Conservation (phyloP, 2,888 invertebrate genomes). For the Acronicta psi region DNA sequence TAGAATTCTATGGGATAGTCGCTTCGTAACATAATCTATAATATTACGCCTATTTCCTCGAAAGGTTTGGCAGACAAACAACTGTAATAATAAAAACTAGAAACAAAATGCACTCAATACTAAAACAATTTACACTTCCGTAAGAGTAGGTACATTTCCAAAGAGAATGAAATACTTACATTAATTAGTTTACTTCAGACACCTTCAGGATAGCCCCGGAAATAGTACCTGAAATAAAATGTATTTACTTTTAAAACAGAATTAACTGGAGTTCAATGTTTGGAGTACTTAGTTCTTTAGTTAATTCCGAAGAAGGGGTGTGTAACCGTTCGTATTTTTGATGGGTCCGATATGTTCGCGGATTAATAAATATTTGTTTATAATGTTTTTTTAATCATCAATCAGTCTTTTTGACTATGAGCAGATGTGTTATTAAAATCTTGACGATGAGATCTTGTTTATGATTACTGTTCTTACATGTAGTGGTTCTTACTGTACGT, state of each 20-base stretch:
- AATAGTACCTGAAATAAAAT: slow-evolving; percentile 19
- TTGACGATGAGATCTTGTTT: too few relatives aligned
- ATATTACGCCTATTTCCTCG: too few relatives aligned
- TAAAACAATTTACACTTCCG: slow-evolving; percentile 28
- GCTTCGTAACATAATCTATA: too few relatives aligned
- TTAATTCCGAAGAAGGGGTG: neutral
- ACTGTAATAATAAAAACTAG: neutral
- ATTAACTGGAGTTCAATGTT: neutral
- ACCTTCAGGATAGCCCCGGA: slow-evolving; percentile 20
- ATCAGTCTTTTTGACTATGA: too few relatives aligned
- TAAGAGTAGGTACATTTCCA: neutral
- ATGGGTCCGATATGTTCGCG: too few relatives aligned
- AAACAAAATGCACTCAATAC: slow-evolving; percentile 10
- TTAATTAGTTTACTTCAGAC: slow-evolving; percentile 36
- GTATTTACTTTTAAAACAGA: slow-evolving; percentile 20
- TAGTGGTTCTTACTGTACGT: too few relatives aligned
- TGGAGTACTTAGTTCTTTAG: neutral
- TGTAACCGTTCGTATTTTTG: too few relatives aligned
- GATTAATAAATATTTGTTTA: too few relatives aligned
- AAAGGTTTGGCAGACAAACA: neutral
- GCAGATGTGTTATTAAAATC: too few relatives aligned
- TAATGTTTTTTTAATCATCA: too few relatives aligned
- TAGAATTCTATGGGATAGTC: too few relatives aligned
- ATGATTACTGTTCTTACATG: too few relatives aligned
- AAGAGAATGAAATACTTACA: slow-evolving; percentile 31